Conservation (phyloP, 2,888 invertebrate species). For the Agriopis aurantiaria region DNA sequence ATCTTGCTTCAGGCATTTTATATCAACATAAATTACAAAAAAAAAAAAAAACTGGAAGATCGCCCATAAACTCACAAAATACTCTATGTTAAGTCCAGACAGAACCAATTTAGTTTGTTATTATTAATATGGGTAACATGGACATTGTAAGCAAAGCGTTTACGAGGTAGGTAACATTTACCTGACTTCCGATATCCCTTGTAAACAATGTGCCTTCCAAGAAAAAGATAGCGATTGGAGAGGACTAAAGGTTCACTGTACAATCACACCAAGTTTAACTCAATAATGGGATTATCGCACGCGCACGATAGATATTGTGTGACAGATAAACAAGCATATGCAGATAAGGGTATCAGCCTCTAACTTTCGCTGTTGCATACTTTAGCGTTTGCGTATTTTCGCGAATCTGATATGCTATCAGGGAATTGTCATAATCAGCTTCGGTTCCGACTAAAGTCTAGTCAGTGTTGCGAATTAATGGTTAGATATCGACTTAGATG, state of each 20-base stretch:
- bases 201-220: slow-evolving; percentile 27
- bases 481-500: slow-evolving; percentile 14
- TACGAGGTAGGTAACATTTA: slow-evolving; percentile 14
- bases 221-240: slow-evolving; percentile 27
- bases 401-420: slow-evolving; percentile 44
- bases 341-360: slow-evolving; percentile 45
- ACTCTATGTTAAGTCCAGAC: no score
- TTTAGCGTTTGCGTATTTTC: slow-evolving; percentile 39
- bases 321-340: slow-evolving; percentile 37
- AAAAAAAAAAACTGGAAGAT: no score
- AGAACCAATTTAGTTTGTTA: slow-evolving; percentile 8
- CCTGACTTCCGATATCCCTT: slow-evolving; percentile 31
- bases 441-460: slow-evolving; percentile 32
- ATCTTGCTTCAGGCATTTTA: background rate
- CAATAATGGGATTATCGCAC: slow-evolving; percentile 35
- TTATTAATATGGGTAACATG: background rate
- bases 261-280: slow-evolving; percentile 28
- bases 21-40: background rate
- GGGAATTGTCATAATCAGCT: slow-evolving; percentile 32
- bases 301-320: slow-evolving; percentile 30
- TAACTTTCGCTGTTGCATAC: slow-evolving; percentile 37
- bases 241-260: slow-evolving; percentile 27
- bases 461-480: slow-evolving; percentile 22
- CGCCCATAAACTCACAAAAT: no score
- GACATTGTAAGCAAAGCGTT: slow-evolving; percentile 9